A percentile compares a stretch with the other conserved stretches of the same genome.
Evolutionary conservation across 2,888 invertebrate genomes (phyloP).

Genomic region (Plagodis pulveraria): DNA sequence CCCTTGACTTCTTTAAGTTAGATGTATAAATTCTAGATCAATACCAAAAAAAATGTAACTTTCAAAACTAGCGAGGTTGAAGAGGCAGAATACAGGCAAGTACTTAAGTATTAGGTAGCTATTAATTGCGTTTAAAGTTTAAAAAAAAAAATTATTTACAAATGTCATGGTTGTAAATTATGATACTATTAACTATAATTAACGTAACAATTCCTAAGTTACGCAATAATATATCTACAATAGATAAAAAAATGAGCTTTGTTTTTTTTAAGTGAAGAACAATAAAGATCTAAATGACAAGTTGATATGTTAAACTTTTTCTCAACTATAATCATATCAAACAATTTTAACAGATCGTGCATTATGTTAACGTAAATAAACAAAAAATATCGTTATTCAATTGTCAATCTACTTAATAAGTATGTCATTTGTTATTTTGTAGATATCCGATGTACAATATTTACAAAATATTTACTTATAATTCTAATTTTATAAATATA

Average conservation of each 20-base stretch:
- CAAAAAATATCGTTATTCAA: too few relatives aligned
- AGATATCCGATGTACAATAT: slow-evolving; percentile 5
- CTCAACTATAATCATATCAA: too few relatives aligned
- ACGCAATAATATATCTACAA: background rate
- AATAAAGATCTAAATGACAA: background rate
- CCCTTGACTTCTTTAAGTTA: too few relatives aligned
- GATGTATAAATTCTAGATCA: too few relatives aligned
- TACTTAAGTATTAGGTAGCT: too few relatives aligned
- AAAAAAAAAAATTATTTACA: background rate
- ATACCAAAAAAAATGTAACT: too few relatives aligned
- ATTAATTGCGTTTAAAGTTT: background rate
- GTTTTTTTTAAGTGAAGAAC: too few relatives aligned
- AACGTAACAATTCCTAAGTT: slow-evolving; percentile 7
- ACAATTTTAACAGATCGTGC: too few relatives aligned
- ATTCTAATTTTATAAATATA: slow-evolving; percentile 4
- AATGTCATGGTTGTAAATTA: background rate
- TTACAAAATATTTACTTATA: slow-evolving; percentile 7
- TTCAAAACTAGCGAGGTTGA: too few relatives aligned
- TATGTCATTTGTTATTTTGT: background rate
- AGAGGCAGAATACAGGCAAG: too few relatives aligned
- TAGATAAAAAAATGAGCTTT: background rate
- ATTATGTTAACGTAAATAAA: too few relatives aligned
- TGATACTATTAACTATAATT: background rate
- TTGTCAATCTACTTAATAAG: background rate
- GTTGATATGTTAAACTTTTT: slow-evolving; percentile 16